phyloP scores from a whole-genome alignment of 1,140 invertebrate genomes.

The Cheumatopsyche charites region DNA sequence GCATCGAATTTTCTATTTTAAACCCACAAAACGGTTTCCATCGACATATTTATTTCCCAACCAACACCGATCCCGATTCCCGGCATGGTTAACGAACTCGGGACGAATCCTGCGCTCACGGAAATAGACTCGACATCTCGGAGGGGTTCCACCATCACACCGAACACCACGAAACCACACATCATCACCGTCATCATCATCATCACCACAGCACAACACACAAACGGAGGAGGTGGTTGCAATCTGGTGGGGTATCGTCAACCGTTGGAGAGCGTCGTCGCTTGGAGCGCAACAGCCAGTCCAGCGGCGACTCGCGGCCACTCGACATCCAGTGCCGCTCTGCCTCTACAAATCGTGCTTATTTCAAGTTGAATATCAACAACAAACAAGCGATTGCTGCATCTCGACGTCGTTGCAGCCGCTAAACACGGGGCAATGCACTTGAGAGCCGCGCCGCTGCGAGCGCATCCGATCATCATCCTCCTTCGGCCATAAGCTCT shows the following conservation, averaged over 20 bases:
- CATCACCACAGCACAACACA: too few species aligned
- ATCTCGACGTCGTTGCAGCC: not conserved
- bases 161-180: too few species aligned
- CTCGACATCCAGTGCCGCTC: not conserved
- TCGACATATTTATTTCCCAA: too few species aligned
- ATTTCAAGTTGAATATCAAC: not conserved
- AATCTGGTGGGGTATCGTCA: not conserved
- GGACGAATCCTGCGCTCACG: too few species aligned
- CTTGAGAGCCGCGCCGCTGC: not conserved
- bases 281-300: not conserved
- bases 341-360: not conserved
- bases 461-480: not conserved
- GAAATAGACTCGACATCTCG: too few species aligned
- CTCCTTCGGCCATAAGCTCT: not conserved
- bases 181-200: too few species aligned
- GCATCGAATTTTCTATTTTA: too few species aligned
- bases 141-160: too few species aligned
- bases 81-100: too few species aligned
- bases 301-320: not conserved
- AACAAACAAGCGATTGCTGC: not conserved
- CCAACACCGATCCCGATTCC: too few species aligned
- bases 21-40: too few species aligned
- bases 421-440: slow-evolving; percentile 9
- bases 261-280: not conserved
- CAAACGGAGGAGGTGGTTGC: too few species aligned